Base-by-base conservation (phyloP, 2,888 invertebrate genomes). In the Dryococelus australis region DNA sequence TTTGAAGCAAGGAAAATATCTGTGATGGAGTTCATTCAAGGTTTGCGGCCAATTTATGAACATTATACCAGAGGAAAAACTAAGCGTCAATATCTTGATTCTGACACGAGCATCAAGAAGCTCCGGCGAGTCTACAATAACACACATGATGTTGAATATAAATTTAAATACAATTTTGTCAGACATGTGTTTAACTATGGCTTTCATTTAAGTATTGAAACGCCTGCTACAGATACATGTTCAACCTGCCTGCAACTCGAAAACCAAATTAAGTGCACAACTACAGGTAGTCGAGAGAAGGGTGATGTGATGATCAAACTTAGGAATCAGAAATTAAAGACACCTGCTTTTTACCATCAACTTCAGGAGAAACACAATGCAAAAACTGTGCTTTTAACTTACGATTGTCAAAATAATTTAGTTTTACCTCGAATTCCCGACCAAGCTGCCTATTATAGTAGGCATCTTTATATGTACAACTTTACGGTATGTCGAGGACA, bases 221-320 rank as follows among this genome's bases (percentile, higher is more conserved):
- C n/a, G 80, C 24, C 13, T n/a, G n/a, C 24, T 13, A 80, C 80
- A 6, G 0, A 80, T n/a, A 26, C 80, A n/a, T n/a, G 80, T 28
- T 80, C 26, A 26, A n/a, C 80, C n/a, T 80, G 80, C 28, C 3
- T 80, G 3, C n/a, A 80, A n/a, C 80, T n/a, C 79, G n/a, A n/a
- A 80, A 80, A 80, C n/a, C 26, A 80, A 79, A 79, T 79, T 4
- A 79, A 79, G 9, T 79, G 3, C 47, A 47, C 47, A 5, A 47
- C 47, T 79, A 80, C 80, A 24, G 80, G 80, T 80, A 80, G 80
- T n/a, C n/a, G n/a, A n/a, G n/a, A 80, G 13, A 80, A n/a, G 80
- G n/a, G 28, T 80, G 80, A 80, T n/a, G 12, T 80, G 27, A 80
- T 80, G 80, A 80, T 20, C 13, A n/a, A n/a, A 80, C 80, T 80